Base-by-base conservation (phyloP, 1,140 invertebrate species). In the Cyphomyrmex costatus region DNA sequence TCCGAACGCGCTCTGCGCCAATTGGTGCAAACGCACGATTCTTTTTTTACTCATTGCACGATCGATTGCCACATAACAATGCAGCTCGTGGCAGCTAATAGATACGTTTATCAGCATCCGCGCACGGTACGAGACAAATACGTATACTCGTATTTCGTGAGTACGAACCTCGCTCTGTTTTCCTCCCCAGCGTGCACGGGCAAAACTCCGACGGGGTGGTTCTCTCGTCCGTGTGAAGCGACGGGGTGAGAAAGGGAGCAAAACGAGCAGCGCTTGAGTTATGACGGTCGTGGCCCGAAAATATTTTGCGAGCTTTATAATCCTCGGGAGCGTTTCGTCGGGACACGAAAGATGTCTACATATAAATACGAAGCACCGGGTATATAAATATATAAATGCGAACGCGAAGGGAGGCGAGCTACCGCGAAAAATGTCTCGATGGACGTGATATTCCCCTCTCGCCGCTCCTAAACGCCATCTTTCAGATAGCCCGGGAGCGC, bases 241-340 rank as follows among this genome's bases (percentile, higher is more conserved):
- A 42, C 36, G 51, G 42, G 27, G 27, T 27, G 85, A 86, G 51
- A 89, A 80, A 79, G 87, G 79, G 68, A 86, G 88, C 85, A 89
- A 91, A 92, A 88, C 77, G 90, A 90, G 84, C 77, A 51, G 68
- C 66, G 21, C 66, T 91, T 93, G 93, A 93, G 89, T 93, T 93
- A 93, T 92, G 91, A 90, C 89, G 82, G 87, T 92, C 91, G 88
- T 92, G 86, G 90, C 90, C 92, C 91, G 86, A 93, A 93, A 93
- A 93, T 93, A 93, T 93, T 93, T 93, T 89, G 90, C 91, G 91
- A 87, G 91, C 89, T 93, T 92, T 91, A 93, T 93, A 93, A 93
- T 92, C 88, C 88, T 91, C 86, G 90, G 82, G 86, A 91, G 82
- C 92, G 85, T 91, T 90, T 87, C 90, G 79, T 82, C 84, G 89